phyloP scores from a whole-genome alignment of 2,797 vertebrate genomes.

The Cuculus canorus region DNA sequence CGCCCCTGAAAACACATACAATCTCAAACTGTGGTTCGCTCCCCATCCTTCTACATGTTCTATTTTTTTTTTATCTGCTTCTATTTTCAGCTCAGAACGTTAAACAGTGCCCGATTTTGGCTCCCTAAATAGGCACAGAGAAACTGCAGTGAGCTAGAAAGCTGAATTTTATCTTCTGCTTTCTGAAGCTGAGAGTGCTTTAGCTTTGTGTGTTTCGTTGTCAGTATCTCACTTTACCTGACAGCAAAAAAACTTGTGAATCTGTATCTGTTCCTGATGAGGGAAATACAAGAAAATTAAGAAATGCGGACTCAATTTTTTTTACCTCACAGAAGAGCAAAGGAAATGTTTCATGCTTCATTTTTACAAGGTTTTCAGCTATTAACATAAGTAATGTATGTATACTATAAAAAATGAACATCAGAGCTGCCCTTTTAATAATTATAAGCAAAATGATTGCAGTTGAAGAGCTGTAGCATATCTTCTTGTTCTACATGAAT shows the following conservation, averaged over 20 bases:
- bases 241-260: not conserved
- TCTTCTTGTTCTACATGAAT: not conserved
- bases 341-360: not conserved
- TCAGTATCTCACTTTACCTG: not conserved
- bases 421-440: not conserved
- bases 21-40: not conserved
- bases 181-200: not conserved
- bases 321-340: not conserved
- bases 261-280: not conserved
- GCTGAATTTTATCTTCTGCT: not conserved
- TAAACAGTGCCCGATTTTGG: not conserved
- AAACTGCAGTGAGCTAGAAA: constrained; percentile 14
- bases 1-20: not conserved
- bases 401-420: not conserved
- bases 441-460: not conserved
- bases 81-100: constrained; percentile 40
- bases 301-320: not conserved
- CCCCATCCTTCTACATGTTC: not conserved
- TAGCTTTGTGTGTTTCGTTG: not conserved
- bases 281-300: not conserved
- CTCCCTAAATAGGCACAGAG: constrained; percentile 1
- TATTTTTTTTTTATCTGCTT: not conserved
- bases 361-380: not conserved
- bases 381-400: not conserved
- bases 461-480: not conserved